Conservation (phyloP, 37 sponge, comb jelly and placozoan species). For the Mnemiopsis leidyi region DNA sequence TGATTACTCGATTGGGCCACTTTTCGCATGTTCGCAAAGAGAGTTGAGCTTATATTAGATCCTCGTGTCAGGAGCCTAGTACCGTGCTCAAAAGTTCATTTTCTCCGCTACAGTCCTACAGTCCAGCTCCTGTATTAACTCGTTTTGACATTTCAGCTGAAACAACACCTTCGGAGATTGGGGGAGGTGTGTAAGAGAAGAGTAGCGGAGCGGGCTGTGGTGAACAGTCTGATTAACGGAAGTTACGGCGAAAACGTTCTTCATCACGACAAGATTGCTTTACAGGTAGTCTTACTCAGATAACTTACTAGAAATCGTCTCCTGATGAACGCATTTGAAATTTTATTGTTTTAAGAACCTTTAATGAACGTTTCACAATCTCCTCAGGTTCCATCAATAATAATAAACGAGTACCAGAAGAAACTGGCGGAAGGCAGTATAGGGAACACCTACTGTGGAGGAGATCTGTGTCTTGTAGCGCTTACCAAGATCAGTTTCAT, state of each 20-base stretch:
- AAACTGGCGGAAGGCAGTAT: neutral
- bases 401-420: conserved; percentile 18
- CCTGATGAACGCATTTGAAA: no score
- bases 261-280: neutral
- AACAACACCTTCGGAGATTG: neutral
- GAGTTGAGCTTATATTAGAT: no score
- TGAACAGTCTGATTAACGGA: conserved; percentile 32
- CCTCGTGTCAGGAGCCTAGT: no score
- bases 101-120: no score
- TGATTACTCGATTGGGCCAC: no score
- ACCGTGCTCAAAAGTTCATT: no score
- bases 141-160: neutral
- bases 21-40: no score
- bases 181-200: neutral
- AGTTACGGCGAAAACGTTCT: neutral
- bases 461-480: conserved; percentile 17
- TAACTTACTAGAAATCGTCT: no score
- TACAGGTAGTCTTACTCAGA: no score
- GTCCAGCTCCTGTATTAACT: no score
- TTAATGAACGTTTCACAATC: no score
- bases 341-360: no score
- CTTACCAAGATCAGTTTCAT: conserved; percentile 1
- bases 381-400: neutral
- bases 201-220: conserved; percentile 33
- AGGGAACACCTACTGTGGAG: conserved; percentile 30